Percentiles rank a stretch among this genome's conserved stretches.
Conservation (phyloP, 2,797 vertebrate genomes). For the Pseudomugil tenellus region DNA sequence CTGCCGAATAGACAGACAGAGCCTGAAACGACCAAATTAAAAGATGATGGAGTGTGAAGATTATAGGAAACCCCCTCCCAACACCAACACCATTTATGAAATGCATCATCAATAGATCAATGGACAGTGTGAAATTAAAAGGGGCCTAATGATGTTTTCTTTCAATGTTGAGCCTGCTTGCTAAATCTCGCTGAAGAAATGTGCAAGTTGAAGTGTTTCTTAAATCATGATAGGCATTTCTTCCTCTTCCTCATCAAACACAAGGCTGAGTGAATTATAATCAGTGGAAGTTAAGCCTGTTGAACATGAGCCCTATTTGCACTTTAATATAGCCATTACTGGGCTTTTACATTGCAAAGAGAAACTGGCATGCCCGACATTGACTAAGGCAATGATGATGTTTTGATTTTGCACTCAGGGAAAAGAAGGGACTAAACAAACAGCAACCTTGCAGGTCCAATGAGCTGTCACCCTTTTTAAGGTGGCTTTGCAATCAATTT, state of each 20-base stretch:
- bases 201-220: constrained; percentile 33
- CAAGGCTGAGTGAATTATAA: constrained; percentile 14
- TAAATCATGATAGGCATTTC: constrained; percentile 33
- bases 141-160: constrained; percentile 49
- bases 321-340: constrained; percentile 37
- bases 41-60: constrained; percentile 48
- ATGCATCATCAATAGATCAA: constrained; percentile 62
- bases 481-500: constrained; percentile 57
- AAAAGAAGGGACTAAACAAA: constrained; percentile 29
- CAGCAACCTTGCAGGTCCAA: constrained; percentile 34
- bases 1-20: constrained; percentile 34
- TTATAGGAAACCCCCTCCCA: constrained; percentile 24
- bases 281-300: constrained; percentile 22
- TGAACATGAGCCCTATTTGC: constrained; percentile 29
- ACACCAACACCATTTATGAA: constrained; percentile 37
- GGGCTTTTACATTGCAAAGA: constrained; percentile 13
- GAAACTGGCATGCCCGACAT: constrained; percentile 28
- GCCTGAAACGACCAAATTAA: constrained; percentile 53
- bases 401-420: constrained; percentile 33
- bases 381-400: constrained; percentile 27
- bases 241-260: constrained; percentile 45
- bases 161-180: constrained; percentile 24
- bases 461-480: constrained; percentile 45
- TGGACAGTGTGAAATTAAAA: constrained; percentile 51
- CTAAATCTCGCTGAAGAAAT: constrained; percentile 34